Base-by-base conservation (phyloP, 2,113 vertebrate genomes). In the Glaucidium brasilianum region DNA sequence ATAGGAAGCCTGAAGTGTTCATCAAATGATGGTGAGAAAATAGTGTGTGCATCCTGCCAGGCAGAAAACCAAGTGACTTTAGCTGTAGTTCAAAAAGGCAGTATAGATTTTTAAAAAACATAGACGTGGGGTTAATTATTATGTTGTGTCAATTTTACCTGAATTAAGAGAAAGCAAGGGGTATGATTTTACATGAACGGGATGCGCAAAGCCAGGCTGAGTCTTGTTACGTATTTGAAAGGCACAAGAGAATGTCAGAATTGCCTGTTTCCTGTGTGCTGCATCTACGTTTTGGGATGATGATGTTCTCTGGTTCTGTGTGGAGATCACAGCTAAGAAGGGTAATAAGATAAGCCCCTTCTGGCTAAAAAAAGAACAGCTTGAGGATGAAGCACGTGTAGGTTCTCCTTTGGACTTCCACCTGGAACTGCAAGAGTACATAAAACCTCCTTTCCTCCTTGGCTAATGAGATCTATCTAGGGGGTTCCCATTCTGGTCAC, bases 281-380 rank as follows among this genome's bases (percentile, higher is more conserved):
- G 52, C 68, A 30, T 47, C 13, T 47, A 43, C 69, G n/a, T 91
- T 81, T 78, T 11, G 45, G 74, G 43, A 60, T 85, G 95, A 26
- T 88, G 69, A 9, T 64, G 49, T 78, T 89, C 64, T 87, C 66
- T 3, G 12, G 52, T 53, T 91, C 25, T 73, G 4, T 21, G 27
- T 85, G 35, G 92, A 60, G 77, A 82, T 94, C 66, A 45, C 66
- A 50, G 53, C 74, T 96, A 94, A 97, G 96, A 88, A 85, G 87
- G 58, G 90, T 94, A 95, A 96, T 95, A 60, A 90, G 87, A 94
- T 97, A 96, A 97, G 62, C 87, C 90, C 90, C 53, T 94, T 91
- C 59, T 87, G 81, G 53, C 92, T 96, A 92, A 88, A 90, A 96
- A 97, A 94, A 79, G 96, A 96, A 29, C 73, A 49, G 93, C 94